A percentile compares a stretch with the other conserved stretches of the same genome.
phyloP scores from a whole-genome alignment of 2,888 invertebrate species.

The Bugula neritina region DNA sequence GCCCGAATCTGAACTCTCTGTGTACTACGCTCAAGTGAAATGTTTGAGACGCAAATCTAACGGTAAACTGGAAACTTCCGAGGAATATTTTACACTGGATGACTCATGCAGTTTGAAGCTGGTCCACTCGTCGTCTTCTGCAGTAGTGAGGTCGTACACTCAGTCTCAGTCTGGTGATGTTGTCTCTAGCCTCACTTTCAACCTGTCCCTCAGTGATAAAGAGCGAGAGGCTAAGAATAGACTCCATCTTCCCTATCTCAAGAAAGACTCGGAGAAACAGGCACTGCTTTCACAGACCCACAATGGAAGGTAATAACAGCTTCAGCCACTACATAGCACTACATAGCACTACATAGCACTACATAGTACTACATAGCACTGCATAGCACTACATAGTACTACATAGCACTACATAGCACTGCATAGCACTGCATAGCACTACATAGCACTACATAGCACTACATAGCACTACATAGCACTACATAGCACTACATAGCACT shows the following conservation, averaged over 20 bases:
- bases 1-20: background rate
- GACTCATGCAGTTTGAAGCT: background rate
- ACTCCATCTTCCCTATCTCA: constrained; percentile 42
- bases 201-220: constrained; percentile 42
- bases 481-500: too few species aligned
- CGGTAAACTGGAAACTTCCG: constrained; percentile 13
- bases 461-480: too few species aligned
- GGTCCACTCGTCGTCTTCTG: constrained; percentile 26
- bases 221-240: constrained; percentile 46
- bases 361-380: too few species aligned
- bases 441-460: too few species aligned
- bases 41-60: background rate
- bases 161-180: constrained; percentile 35
- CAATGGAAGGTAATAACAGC: too few species aligned
- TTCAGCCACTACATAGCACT: too few species aligned
- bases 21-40: constrained; percentile 1
- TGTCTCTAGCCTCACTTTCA: constrained; percentile 47
- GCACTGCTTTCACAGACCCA: background rate
- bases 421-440: too few species aligned
- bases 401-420: too few species aligned
- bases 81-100: constrained; percentile 9
- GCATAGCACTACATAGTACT: too few species aligned
- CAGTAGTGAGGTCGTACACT: background rate
- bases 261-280: constrained; percentile 34
- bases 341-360: too few species aligned